These are phyloP conservation scores for Melikaiella ostensackeni DNA, from an alignment of 2,888 invertebrate species.

Conservation along the genomic window DNA sequence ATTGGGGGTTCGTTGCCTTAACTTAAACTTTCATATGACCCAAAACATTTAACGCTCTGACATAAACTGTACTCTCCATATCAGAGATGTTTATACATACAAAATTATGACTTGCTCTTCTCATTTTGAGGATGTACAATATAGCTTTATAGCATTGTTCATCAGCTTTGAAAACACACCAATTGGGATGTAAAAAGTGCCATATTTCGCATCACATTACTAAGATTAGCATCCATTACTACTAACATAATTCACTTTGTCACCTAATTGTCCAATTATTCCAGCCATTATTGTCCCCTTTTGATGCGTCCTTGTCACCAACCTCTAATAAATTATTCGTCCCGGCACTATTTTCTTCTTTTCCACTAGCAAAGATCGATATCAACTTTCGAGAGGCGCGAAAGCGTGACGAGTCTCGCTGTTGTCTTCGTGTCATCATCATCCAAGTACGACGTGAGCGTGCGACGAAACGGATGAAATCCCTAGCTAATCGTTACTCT, in stretches of 20 bases:
- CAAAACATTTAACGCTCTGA: no score
- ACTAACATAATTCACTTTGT: background rate
- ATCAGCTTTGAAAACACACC: background rate
- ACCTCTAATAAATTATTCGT: slow-evolving; percentile 48
- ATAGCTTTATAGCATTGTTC: background rate
- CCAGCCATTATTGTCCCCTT: background rate
- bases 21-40: no score
- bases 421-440: slow-evolving; percentile 22
- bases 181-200: background rate
- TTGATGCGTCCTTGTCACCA: slow-evolving; percentile 12
- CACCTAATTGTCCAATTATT: background rate
- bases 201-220: background rate
- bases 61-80: no score
- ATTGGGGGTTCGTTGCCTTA: no score
- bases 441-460: slow-evolving; percentile 31
- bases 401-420: slow-evolving; percentile 49
- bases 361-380: slow-evolving; percentile 49
- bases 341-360: slow-evolving; percentile 18
- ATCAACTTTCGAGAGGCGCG: slow-evolving; percentile 51
- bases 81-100: no score
- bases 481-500: slow-evolving; percentile 32
- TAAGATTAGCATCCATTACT: background rate
- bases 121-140: no score
- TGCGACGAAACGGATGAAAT: slow-evolving; percentile 45
- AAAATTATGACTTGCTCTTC: no score